Percentiles rank a stretch among this genome's conserved stretches.
Conservation (phyloP, 2,113 vertebrate species). For the Ailurus styani region DNA sequence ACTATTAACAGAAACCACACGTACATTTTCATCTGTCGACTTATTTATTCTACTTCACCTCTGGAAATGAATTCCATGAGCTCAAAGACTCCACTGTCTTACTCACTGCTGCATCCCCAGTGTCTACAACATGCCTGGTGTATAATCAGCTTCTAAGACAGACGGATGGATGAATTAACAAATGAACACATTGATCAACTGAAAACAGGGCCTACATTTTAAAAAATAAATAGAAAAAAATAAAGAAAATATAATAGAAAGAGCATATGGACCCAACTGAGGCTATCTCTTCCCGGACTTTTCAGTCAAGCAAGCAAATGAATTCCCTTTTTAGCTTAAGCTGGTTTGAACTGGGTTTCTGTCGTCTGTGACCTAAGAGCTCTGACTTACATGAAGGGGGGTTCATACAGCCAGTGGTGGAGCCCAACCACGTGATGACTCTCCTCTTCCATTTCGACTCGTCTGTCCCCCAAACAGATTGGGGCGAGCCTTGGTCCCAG, state of each 20-base stretch:
- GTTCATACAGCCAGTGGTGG: rapidly evolving
- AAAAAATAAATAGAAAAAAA: not conserved
- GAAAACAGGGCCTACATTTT: not conserved
- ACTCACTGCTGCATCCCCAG: not conserved
- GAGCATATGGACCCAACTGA: not conserved
- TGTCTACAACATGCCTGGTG: not conserved
- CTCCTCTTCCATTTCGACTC: not conserved
- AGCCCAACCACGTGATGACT: rapidly evolving
- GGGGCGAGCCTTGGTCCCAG: not conserved
- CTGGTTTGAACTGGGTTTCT: not conserved
- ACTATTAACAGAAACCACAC: not conserved
- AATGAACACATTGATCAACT: not conserved
- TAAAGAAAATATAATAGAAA: too few relatives aligned
- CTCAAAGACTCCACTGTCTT: not conserved
- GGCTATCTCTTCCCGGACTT: not conserved
- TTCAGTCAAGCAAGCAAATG: not conserved
- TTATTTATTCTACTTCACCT: not conserved
- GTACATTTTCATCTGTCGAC: not conserved
- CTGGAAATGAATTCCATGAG: not conserved
- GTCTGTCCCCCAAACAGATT: not conserved
- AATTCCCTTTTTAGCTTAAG: not conserved
- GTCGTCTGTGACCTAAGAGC: not conserved
- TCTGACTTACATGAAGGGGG: not conserved
- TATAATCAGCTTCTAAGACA: not conserved
- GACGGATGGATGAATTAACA: not conserved